Conservation (phyloP, 1,140 invertebrate species). For the Lethocerus indicus region DNA sequence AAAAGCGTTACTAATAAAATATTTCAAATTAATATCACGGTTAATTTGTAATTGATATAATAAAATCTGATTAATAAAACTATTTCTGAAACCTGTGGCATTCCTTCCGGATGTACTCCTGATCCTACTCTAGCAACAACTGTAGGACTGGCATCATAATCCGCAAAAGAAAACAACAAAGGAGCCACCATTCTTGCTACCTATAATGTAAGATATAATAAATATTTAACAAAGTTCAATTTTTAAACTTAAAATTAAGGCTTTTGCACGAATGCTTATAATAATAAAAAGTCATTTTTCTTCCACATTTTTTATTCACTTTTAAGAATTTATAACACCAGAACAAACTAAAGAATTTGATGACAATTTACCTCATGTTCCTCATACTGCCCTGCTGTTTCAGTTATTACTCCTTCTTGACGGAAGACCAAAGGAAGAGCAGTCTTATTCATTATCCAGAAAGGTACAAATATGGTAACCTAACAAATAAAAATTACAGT, state of each 20-base stretch:
- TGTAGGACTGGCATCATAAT: slow-evolving; percentile 57
- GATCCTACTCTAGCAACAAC: slow-evolving; percentile 53
- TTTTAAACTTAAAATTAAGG: not conserved
- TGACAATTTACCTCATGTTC: slow-evolving; percentile 62
- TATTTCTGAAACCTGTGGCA: slow-evolving; percentile 29
- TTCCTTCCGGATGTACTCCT: slow-evolving; percentile 39
- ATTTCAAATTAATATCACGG: not conserved
- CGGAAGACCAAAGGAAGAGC: slow-evolving; percentile 86
- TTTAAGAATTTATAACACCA: no score
- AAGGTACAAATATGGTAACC: slow-evolving; percentile 67
- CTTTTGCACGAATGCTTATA: not conserved
- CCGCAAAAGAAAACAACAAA: slow-evolving; percentile 85
- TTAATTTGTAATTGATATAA: not conserved
- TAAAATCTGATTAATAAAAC: not conserved
- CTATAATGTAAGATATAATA: slow-evolving; percentile 4
- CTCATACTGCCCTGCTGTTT: slow-evolving; percentile 82
- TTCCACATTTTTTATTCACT: no score
- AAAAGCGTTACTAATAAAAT: not conserved
- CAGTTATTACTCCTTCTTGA: slow-evolving; percentile 63
- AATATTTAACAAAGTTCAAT: not conserved
- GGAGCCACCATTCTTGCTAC: slow-evolving; percentile 74
- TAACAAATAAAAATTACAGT: slow-evolving; percentile 25
- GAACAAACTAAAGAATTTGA: not conserved
- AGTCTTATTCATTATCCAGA: slow-evolving; percentile 92
- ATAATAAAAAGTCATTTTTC: no score